phyloP scores from a whole-genome alignment of 2,888 invertebrate genomes.

The Lithosia quadra region DNA sequence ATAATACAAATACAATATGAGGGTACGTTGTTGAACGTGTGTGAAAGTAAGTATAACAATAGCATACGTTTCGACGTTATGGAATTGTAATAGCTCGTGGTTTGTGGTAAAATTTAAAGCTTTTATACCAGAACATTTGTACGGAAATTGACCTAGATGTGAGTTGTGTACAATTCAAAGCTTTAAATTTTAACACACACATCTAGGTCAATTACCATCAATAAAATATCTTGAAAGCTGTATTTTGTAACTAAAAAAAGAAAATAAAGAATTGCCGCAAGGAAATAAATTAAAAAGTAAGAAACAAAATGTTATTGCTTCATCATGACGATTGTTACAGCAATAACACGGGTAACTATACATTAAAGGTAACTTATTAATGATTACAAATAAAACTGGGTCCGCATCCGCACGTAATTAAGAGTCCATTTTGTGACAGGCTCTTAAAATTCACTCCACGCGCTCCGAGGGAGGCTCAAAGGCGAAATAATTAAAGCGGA shows the following conservation, averaged over 20 bases:
- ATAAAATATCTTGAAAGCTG: not conserved
- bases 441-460: constrained; percentile 84
- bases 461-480: constrained; percentile 74
- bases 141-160: not conserved
- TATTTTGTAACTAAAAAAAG: not conserved
- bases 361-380: constrained; percentile 74
- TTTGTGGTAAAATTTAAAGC: not conserved
- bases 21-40: not conserved
- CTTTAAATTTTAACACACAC: not conserved
- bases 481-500: constrained; percentile 84
- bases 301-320: constrained; percentile 15
- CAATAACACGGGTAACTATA: constrained; percentile 50
- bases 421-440: constrained; percentile 83
- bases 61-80: not conserved
- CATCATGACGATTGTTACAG: constrained; percentile 33
- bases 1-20: not conserved
- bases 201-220: constrained; percentile 1
- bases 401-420: constrained; percentile 75
- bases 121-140: constrained; percentile 4
- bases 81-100: not conserved
- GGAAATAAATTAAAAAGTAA: constrained; percentile 4
- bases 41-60: not conserved
- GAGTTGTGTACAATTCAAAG: not conserved
- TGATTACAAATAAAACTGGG: constrained; percentile 81
- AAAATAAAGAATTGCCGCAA: not conserved